Evolutionary conservation across 2,113 vertebrate species (phyloP).

Genomic region (Oreocharis arfaki): DNA sequence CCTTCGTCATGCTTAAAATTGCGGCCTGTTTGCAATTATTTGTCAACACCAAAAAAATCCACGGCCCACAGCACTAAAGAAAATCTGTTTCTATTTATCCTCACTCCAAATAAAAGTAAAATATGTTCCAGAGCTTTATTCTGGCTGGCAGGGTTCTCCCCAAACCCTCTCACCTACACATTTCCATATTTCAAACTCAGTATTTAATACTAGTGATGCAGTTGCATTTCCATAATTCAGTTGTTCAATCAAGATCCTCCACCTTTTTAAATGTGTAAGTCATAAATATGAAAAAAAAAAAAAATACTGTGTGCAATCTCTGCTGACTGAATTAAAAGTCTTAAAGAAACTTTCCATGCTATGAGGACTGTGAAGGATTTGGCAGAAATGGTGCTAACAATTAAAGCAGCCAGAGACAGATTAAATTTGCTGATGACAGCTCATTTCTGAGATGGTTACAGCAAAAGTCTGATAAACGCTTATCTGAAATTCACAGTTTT

Average conservation of each 20-base stretch:
- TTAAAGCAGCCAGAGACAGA: slow-evolving; percentile 66
- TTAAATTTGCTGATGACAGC: slow-evolving; percentile 72
- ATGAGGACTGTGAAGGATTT: slow-evolving; percentile 42
- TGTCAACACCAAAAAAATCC: neutral
- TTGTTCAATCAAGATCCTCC: slow-evolving; percentile 31
- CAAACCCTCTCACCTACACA: neutral
- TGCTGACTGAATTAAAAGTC: slow-evolving; percentile 49
- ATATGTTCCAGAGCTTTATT: neutral
- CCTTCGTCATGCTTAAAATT: neutral
- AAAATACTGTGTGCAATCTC: neutral
- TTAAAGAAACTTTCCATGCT: slow-evolving; percentile 46
- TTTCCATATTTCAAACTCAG: neutral
- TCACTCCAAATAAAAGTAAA: neutral
- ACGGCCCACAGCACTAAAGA: neutral
- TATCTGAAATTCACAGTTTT: slow-evolving; percentile 71
- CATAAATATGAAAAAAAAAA: slow-evolving; percentile 12
- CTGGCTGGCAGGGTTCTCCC: neutral
- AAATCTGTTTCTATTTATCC: neutral
- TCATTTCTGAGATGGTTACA: slow-evolving; percentile 72
- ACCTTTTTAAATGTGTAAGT: neutral
- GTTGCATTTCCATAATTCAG: slow-evolving; percentile 40
- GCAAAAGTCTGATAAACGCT: slow-evolving; percentile 65
- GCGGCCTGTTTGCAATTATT: neutral
- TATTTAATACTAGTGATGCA: slow-evolving; percentile 12
- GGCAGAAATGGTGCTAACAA: slow-evolving; percentile 57